These are phyloP conservation scores for Heliothis virescens DNA, from an alignment of 1,140 invertebrate genomes.

Conservation along the genomic window DNA sequence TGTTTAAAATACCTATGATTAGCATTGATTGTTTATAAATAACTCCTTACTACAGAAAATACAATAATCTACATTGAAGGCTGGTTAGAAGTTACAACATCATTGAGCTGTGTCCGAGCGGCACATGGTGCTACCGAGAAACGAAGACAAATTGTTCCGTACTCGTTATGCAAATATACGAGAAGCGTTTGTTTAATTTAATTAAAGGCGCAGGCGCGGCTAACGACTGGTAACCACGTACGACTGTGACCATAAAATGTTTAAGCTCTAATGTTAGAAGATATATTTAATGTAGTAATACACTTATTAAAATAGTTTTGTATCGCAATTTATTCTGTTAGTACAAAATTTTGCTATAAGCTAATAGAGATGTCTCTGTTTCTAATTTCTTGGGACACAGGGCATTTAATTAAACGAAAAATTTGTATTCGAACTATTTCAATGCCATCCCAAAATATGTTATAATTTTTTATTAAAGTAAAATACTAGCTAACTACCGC, in stretches of 20 bases:
- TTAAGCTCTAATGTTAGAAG: background rate
- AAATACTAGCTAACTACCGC: no score
- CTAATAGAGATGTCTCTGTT: no score
- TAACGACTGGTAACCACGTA: background rate
- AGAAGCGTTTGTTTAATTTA: conserved; percentile 39
- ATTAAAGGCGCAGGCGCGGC: conserved; percentile 10
- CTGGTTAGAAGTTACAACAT: background rate
- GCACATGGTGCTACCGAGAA: background rate
- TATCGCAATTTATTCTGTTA: background rate
- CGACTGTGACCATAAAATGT: background rate
- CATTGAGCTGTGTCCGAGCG: background rate
- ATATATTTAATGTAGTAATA: background rate
- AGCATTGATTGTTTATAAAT: no score
- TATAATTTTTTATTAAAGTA: no score
- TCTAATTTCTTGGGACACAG: no score
- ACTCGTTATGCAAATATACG: conserved; percentile 16
- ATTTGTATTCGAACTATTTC: no score
- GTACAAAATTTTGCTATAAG: no score
- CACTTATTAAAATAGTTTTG: background rate
- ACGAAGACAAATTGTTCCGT: conserved; percentile 25
- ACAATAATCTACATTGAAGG: background rate
- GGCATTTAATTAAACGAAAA: no score
- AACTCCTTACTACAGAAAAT: background rate
- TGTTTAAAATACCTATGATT: no score
- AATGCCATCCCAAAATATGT: no score